phyloP scores from a whole-genome alignment of 92 coral and sea anemone genomes.

The Parazoanthus atlanticus region DNA sequence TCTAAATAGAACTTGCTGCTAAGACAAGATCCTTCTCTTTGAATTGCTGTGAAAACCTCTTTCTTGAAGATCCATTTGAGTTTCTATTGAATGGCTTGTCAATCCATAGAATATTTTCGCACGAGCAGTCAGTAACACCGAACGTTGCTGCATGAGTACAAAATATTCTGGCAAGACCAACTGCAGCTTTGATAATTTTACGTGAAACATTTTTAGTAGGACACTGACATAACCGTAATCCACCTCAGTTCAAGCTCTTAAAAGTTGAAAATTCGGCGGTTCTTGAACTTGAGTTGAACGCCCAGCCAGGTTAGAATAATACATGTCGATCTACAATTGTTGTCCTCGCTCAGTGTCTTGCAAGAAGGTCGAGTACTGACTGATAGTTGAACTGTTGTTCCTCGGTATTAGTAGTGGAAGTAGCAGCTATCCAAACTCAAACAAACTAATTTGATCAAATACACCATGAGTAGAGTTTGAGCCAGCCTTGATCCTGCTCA shows the following conservation, averaged over 20 bases:
- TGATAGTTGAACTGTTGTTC: neutral
- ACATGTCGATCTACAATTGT: neutral
- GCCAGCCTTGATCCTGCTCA: slow-evolving; percentile 44
- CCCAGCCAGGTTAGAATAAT: neutral
- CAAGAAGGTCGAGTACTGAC: neutral
- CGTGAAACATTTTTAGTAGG: neutral
- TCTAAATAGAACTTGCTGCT: neutral
- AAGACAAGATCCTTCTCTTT: neutral
- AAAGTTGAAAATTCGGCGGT: neutral
- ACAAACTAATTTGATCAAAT: slow-evolving; percentile 46
- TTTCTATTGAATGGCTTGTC: no score
- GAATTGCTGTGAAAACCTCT: neutral
- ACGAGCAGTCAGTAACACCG: neutral
- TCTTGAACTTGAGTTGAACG: neutral
- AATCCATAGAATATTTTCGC: no score
- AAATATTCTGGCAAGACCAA: no score
- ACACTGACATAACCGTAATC: no score
- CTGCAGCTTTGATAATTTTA: no score
- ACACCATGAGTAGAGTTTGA: slow-evolving; percentile 15
- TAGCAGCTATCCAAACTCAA: slow-evolving; percentile 35
- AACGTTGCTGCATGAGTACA: no score
- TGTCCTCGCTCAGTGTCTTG: neutral
- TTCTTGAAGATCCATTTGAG: neutral
- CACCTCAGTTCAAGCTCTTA: neutral
- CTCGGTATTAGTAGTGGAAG: neutral